Percentiles rank a stretch among this genome's conserved stretches.
phyloP scores from a whole-genome alignment of 2,888 invertebrate genomes.

The Agapetus fuscipes region DNA sequence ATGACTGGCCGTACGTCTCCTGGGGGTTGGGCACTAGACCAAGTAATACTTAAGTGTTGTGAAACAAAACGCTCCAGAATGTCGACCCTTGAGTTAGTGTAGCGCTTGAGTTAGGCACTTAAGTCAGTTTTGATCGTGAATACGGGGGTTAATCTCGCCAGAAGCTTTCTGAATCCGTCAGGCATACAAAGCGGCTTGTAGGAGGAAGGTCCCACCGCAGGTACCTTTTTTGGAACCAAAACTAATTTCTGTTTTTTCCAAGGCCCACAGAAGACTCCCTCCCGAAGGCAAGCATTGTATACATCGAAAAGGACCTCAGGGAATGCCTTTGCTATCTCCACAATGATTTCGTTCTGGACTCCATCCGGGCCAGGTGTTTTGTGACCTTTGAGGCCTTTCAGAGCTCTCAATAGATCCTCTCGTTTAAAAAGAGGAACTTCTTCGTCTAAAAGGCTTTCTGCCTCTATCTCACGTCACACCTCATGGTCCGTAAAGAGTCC shows the following conservation, averaged over 20 bases:
- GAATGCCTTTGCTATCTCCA: background rate
- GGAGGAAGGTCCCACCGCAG: conserved; percentile 17
- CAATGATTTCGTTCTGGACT: conserved; percentile 2
- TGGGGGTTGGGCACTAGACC: no score
- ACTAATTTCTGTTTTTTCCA: conserved; percentile 23
- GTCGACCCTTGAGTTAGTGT: no score
- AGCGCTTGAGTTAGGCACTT: no score
- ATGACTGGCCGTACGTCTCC: no score
- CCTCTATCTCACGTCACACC: no score
- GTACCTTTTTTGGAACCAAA: conserved; percentile 23
- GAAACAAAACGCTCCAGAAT: no score
- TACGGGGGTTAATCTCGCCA: conserved; percentile 25
- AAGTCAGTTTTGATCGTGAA: no score
- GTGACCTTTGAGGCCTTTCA: no score
- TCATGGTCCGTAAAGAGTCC: no score
- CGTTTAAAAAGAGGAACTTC: no score
- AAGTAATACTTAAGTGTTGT: conserved; percentile 21
- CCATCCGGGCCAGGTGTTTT: conserved; percentile 8
- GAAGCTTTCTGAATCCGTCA: conserved; percentile 23
- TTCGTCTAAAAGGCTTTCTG: no score
- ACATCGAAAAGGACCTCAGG: conserved; percentile 10
- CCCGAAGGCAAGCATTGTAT: conserved; percentile 17
- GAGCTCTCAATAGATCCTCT: no score
- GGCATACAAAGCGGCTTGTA: conserved; percentile 24
- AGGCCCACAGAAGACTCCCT: conserved; percentile 19